A percentile compares a stretch with the other conserved stretches of the same genome.
phyloP scores from a whole-genome alignment of 1,140 invertebrate species.

The Trichonephila clavipes region DNA sequence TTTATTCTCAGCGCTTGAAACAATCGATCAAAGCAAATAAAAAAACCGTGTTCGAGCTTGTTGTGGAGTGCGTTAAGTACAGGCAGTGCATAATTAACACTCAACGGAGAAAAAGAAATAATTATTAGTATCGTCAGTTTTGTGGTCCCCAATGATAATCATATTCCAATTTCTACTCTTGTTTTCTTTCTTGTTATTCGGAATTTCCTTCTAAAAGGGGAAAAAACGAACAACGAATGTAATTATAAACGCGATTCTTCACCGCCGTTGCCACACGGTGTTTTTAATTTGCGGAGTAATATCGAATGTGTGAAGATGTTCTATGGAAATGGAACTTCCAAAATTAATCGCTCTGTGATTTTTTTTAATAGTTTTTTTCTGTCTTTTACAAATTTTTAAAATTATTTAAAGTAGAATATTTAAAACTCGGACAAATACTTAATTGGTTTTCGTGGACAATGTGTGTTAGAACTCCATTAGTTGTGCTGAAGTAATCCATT shows the following conservation, averaged over 20 bases:
- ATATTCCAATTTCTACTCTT: background rate
- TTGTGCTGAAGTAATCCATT: background rate
- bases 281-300: background rate
- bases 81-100: constrained; percentile 24
- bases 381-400: background rate
- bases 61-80: background rate
- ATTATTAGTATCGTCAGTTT: background rate
- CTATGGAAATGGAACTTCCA: background rate
- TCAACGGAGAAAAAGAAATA: background rate
- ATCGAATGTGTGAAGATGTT: background rate
- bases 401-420: background rate
- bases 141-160: background rate
- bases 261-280: background rate
- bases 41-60: background rate
- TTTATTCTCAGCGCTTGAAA: background rate
- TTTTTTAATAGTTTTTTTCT: background rate
- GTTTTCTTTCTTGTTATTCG: background rate
- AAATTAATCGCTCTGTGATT: background rate
- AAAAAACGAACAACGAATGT: background rate
- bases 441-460: background rate
- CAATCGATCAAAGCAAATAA: background rate
- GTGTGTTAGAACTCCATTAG: background rate
- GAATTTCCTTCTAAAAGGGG: background rate
- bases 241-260: background rate
- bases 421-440: background rate